These are phyloP conservation scores for Lutjanus argentimaculatus DNA, from an alignment of 2,797 vertebrate species.

Conservation along the genomic window DNA sequence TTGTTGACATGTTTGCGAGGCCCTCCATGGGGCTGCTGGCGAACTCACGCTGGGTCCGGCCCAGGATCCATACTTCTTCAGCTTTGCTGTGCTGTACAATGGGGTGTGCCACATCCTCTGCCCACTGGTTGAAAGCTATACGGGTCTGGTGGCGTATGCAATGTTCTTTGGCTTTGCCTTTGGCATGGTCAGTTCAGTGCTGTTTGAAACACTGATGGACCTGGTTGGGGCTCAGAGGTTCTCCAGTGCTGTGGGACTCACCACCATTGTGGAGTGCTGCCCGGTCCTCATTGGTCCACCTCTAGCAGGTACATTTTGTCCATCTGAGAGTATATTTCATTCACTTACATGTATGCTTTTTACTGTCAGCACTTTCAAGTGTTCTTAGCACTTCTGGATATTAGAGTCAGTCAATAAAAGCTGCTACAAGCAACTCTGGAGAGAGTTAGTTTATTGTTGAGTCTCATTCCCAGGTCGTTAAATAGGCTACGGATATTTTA, in stretches of 20 bases:
- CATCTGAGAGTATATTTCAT: background rate
- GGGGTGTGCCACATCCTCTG: constrained; percentile 94
- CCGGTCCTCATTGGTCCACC: constrained; percentile 96
- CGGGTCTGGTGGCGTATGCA: constrained; percentile 92
- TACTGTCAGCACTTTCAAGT: background rate
- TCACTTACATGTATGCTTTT: background rate
- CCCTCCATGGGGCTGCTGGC: constrained; percentile 94
- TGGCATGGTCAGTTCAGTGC: constrained; percentile 96
- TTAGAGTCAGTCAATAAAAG: background rate
- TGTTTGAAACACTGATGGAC: constrained; percentile 98
- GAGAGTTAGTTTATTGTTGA: no score
- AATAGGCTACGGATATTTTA: no score
- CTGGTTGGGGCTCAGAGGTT: constrained; percentile 93
- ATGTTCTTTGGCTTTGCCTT: constrained; percentile 98
- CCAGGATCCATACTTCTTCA: constrained; percentile 98
- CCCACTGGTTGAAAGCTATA: constrained; percentile 89
- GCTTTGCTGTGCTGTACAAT: constrained; percentile 94
- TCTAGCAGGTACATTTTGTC: constrained; percentile 88
- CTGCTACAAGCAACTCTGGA: no score
- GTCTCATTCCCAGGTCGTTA: no score
- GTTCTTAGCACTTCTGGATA: background rate
- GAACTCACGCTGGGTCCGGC: constrained; percentile 91
- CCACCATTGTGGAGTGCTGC: constrained; percentile 95
- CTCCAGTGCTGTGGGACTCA: constrained; percentile 96
- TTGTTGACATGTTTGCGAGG: constrained; percentile 97